Base-by-base conservation (phyloP, 2,797 vertebrate genomes). In the Apogon hyalosoma region DNA sequence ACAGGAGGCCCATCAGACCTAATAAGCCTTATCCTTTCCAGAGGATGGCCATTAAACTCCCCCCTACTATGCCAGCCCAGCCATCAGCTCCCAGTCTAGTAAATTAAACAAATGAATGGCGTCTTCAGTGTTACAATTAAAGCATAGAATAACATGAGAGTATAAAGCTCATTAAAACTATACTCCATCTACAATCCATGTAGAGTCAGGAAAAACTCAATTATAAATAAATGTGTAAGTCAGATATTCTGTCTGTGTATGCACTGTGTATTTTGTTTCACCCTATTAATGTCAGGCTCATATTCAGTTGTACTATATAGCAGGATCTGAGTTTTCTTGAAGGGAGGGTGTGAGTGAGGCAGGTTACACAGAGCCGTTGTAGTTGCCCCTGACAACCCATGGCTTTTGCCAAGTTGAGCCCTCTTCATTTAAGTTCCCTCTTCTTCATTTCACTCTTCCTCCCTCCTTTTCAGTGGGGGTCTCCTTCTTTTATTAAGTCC, bases 1-100 rank as follows among this genome's bases (percentile, higher is more conserved):
- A 92, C 90, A 91, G 87, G 89, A 91, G 90, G 86, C 78, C 87
- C 87, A 91, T 93, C 92, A 90, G 92, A 89, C 84, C 88, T 92
- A 93, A 93, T 93, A 91, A 90, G 89, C 87, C 88, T 93, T 86
- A 92, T 93, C 90, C 87, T 80, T 88, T 91, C 82, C 87, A 89
- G 90, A 90, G 84, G 83, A 92, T 77, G 63, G 87, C 91, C 87
- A 91, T 92, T 91, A 91, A 89, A 86, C 69, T 50, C 73, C 73
- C 70, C 76, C 73, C 74, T 51, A 69, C 82, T 70, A 85, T 56
- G 79, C 78, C 61, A 71, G 69, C 69, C 43, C 55, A 75, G 80
- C 60, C 85, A 88, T 90, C 87, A 85, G 80, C 80, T 82, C 80
- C 65, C 73, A 83, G 77, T 78, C 80, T 69, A 83, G 83, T 85